A percentile compares a stretch with the other conserved stretches of the same genome.
These are phyloP conservation scores for Aplocera efformata DNA, from an alignment of 2,888 invertebrate species.

Conservation along the genomic window DNA sequence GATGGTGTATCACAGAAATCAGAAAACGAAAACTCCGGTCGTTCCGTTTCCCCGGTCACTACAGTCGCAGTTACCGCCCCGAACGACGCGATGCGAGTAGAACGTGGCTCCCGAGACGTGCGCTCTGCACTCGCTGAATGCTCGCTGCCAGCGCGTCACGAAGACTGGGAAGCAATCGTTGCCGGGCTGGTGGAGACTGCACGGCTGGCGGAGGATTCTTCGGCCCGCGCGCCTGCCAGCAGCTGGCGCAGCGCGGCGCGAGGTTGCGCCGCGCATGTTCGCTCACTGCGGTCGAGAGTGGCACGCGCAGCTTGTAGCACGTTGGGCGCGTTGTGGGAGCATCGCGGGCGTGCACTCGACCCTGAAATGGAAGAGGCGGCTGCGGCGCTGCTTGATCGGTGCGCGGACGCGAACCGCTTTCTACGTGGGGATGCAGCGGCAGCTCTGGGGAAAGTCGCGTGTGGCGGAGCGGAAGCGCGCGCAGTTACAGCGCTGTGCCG, in stretches of 20 bases:
- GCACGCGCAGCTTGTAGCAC: slow-evolving; percentile 93
- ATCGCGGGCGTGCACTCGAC: slow-evolving; percentile 79
- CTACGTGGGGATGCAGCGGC: slow-evolving; percentile 92
- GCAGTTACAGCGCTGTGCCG: slow-evolving; percentile 83
- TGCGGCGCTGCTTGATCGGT: slow-evolving; percentile 89
- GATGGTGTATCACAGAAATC: slow-evolving; percentile 16
- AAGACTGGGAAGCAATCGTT: slow-evolving; percentile 90
- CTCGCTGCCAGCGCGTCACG: slow-evolving; percentile 80
- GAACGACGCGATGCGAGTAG: slow-evolving; percentile 1
- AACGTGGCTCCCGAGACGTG: slow-evolving; percentile 52
- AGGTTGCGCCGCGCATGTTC: slow-evolving; percentile 88
- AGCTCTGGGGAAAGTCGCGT: slow-evolving; percentile 90
- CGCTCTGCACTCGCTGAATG: slow-evolving; percentile 64
- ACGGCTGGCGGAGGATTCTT: slow-evolving; percentile 84
- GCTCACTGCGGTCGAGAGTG: slow-evolving; percentile 95
- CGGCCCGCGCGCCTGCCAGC: slow-evolving; percentile 85
- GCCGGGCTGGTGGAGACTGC: slow-evolving; percentile 85
- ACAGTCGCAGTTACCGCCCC: too few species aligned
- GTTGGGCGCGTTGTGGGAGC: slow-evolving; percentile 88
- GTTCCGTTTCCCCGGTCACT: slow-evolving; percentile 35
- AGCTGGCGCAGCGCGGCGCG: slow-evolving; percentile 84
- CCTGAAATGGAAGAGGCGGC: slow-evolving; percentile 93
- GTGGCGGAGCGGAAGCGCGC: slow-evolving; percentile 85
- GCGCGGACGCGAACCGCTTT: slow-evolving; percentile 96
- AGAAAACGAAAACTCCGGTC: slow-evolving; percentile 4